Evolutionary conservation across 2,113 vertebrate genomes (phyloP).

Genomic region (Microcebus murinus): DNA sequence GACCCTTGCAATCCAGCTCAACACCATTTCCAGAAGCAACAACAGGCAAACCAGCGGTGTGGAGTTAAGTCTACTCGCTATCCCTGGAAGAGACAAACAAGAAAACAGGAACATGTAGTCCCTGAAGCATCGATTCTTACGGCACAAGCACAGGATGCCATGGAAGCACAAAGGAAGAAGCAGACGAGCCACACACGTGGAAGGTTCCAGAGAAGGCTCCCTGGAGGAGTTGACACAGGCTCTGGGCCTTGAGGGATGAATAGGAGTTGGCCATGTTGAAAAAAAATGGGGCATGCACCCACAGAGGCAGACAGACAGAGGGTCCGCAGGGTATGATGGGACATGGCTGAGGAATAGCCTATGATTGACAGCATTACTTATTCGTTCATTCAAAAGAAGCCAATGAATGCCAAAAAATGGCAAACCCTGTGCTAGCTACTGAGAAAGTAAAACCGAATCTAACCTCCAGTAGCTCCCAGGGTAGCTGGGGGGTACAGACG

Average conservation of each 20-base stretch:
- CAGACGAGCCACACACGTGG: neutral
- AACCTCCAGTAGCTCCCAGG: neutral
- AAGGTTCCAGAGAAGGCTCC: neutral
- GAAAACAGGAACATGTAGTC: neutral
- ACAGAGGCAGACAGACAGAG: neutral
- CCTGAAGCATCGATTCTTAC: neutral
- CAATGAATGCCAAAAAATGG: neutral
- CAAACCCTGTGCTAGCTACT: neutral
- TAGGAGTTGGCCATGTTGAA: neutral
- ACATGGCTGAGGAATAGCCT: neutral
- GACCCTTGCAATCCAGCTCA: neutral
- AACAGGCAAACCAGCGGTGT: neutral
- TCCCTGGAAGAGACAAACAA: neutral
- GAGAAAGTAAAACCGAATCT: neutral
- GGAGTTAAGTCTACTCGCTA: neutral
- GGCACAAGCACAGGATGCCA: fast-evolving
- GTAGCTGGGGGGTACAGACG: neutral
- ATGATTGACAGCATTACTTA: neutral
- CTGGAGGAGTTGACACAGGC: neutral
- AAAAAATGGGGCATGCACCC: neutral
- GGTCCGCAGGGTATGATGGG: neutral
- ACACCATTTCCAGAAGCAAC: neutral
- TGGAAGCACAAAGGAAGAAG: neutral
- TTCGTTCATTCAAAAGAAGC: neutral
- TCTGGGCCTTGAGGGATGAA: neutral